Conservation (phyloP, 2,888 invertebrate species). For the Chromoteleia sp. region DNA sequence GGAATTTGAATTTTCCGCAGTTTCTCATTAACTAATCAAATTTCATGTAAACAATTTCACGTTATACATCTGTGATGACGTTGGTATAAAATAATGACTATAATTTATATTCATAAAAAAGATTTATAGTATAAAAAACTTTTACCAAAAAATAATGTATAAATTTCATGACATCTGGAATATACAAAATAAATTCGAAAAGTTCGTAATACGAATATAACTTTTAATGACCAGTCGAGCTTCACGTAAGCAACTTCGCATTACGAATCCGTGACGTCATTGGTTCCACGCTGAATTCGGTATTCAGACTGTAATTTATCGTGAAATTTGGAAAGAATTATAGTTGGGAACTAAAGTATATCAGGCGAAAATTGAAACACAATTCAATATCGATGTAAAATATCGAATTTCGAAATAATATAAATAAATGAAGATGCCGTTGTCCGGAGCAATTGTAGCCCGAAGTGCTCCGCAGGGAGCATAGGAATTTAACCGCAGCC, state of each 20-base stretch:
- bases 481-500: constrained; percentile 76
- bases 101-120: no score
- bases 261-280: constrained; percentile 6
- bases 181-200: no score
- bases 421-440: constrained; percentile 62
- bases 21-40: no score
- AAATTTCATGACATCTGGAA: no score
- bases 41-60: no score
- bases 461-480: constrained; percentile 73
- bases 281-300: neutral
- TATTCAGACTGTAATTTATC: constrained; percentile 10
- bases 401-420: constrained; percentile 20
- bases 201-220: neutral
- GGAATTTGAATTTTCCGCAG: constrained; percentile 1
- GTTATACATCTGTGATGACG: neutral
- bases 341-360: neutral
- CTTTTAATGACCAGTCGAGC: neutral
- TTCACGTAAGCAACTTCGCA: neutral
- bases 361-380: constrained; percentile 14
- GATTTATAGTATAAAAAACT: no score
- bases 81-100: neutral
- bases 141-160: no score
- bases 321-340: neutral
- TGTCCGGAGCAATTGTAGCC: constrained; percentile 55
- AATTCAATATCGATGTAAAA: constrained; percentile 29